Evolutionary conservation across 2,888 invertebrate species (phyloP), one percentile per base, ranked within the genome.

Genomic region (Odontomyia ornata): DNA sequence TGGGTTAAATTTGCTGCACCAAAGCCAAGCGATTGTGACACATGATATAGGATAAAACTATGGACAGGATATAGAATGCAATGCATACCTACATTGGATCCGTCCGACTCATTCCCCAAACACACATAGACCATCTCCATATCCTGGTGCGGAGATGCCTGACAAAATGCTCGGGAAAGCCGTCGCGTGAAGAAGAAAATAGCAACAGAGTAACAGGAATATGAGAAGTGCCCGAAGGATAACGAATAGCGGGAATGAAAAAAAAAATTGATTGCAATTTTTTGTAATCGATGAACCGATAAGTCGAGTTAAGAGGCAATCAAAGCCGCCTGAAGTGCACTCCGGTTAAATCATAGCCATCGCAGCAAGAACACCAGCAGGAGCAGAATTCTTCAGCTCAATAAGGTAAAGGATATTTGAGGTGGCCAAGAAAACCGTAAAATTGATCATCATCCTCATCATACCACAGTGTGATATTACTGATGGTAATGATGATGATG

Each of bases 241-340:
- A 52, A 11, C 52, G 27, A 69, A 7, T 43, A 47, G 36, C 28
- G 56, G 47, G 13, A 36, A 36, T 9, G 36, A 36, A 36, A 72
- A 73, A n/a, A n/a, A 73, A 73, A 60, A 36, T 73, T 73, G 73
- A 57, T 73, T 73, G 73, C 73, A 57, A 57, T 73, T 73, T 73
- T 73, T 60, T 60, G 73, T 73, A 56, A 56, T 36, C 73, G 60
- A 73, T 73, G 73, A 60, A 73, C 57, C 73, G 73, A 73, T 73
- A 73, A 73, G 73, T 73, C 47, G 47, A 73, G 57, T 52, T 30
- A 57, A 73, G 73, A 73, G 73, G 60, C 57, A 73, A 73, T 57
- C 73, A 71, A 18, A 43, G 23, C 43, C 43, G 43, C 67, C 67
- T 36, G 27, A 43, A 64, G 64, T 27, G 28, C 28, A 64, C 64